These are phyloP conservation scores for Orius insidiosus DNA, from an alignment of 1,140 invertebrate species.

Conservation along the genomic window DNA sequence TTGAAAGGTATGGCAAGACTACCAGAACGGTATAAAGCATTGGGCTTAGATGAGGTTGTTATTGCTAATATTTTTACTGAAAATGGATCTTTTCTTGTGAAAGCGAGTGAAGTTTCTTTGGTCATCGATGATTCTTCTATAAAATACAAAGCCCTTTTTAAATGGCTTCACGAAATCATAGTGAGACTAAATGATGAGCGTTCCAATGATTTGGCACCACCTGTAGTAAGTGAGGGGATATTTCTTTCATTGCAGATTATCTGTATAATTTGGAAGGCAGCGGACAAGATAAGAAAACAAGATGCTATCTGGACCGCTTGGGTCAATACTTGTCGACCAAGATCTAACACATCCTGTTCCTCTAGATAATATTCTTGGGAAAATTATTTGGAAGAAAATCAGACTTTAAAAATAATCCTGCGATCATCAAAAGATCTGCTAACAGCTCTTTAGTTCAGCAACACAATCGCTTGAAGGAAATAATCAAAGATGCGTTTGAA, in stretches of 20 bases:
- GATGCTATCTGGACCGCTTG: slow-evolving; percentile 71
- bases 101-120: slow-evolving; percentile 77
- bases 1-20: slow-evolving; percentile 66
- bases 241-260: slow-evolving; percentile 78
- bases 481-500: slow-evolving; percentile 50
- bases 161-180: slow-evolving; percentile 69
- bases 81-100: slow-evolving; percentile 68
- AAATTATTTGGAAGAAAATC: slow-evolving; percentile 52
- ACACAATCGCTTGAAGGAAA: slow-evolving; percentile 47
- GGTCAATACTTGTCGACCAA: slow-evolving; percentile 68
- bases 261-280: slow-evolving; percentile 64
- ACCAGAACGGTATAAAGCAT: slow-evolving; percentile 40
- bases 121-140: slow-evolving; percentile 83
- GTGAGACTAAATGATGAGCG: slow-evolving; percentile 69
- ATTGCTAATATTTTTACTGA: slow-evolving; percentile 53
- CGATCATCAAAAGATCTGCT: slow-evolving; percentile 56
- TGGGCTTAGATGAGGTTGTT: slow-evolving; percentile 36
- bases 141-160: slow-evolving; percentile 85
- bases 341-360: slow-evolving; percentile 45
- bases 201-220: slow-evolving; percentile 19
- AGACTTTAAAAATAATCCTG: slow-evolving; percentile 47
- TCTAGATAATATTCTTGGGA: slow-evolving; percentile 53
- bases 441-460: slow-evolving; percentile 69
- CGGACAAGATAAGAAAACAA: slow-evolving; percentile 35
- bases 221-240: slow-evolving; percentile 69